Evolutionary conservation across 92 coral and sea anemone species (phyloP).

Genomic region (Siderastrea siderea): DNA sequence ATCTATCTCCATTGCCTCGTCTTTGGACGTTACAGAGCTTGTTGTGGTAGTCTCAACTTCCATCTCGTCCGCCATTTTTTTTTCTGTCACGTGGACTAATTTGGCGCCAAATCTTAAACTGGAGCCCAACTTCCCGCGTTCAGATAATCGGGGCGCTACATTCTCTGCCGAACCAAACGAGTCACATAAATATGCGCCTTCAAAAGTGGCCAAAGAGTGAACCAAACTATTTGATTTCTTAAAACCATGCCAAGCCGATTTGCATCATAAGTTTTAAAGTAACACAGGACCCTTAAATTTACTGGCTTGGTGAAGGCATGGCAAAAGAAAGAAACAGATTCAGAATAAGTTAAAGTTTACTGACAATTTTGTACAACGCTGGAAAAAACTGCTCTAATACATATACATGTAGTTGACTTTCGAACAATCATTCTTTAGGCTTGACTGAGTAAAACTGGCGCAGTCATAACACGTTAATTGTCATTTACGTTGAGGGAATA

Average conservation of each 20-base stretch:
- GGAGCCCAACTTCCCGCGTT: constrained; percentile 26
- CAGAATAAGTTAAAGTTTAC: neutral
- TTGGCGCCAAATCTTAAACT: constrained; percentile 91
- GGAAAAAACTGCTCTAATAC: neutral
- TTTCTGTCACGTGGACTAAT: constrained; percentile 75
- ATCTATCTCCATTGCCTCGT: constrained; percentile 82
- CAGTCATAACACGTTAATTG: too few relatives aligned
- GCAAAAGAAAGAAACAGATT: neutral
- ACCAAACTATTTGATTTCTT: too few relatives aligned
- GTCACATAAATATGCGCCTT: neutral
- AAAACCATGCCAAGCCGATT: too few relatives aligned
- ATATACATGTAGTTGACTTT: neutral
- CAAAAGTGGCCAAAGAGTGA: neutral
- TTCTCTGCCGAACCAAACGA: too few relatives aligned
- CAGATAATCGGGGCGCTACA: too few relatives aligned
- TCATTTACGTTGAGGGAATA: neutral
- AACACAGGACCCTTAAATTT: too few relatives aligned
- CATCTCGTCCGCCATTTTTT: constrained; percentile 95
- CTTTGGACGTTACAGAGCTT: constrained; percentile 44
- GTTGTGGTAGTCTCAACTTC: constrained; percentile 76
- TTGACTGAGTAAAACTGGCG: too few relatives aligned
- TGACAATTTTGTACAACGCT: neutral
- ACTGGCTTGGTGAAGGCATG: neutral
- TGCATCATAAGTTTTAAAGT: too few relatives aligned
- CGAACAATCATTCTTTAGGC: too few relatives aligned